Evolutionary conservation across 2,888 invertebrate species (phyloP), one percentile per base, ranked within the genome.

Genomic region (Fabriciana adippe): DNA sequence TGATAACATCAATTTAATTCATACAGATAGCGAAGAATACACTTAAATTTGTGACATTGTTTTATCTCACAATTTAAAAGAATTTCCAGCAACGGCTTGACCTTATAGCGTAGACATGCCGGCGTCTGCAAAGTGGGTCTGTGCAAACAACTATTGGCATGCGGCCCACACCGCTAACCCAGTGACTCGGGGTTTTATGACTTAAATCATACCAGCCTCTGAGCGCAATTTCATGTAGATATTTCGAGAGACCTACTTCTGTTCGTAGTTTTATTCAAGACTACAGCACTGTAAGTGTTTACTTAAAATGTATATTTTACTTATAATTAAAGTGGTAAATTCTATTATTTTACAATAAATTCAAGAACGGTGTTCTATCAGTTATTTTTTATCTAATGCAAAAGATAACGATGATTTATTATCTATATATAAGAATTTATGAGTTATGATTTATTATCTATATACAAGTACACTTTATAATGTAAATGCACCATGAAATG

Each of bases 81-180:
- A 35, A 21, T 41, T 14, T 55, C 59, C 59, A 59, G 59, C 16
- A 59, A 53, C 53, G 26, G 60, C 54, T 57, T 71, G 71, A 71
- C 71, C 71, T 69, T 68, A 69, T 64, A 67, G 60, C 64, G 69
- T 31, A 71, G 71, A 71, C 71, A 62, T 18, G 50, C 55, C 66
- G 71, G 68, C 71, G 71, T 60, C 69, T 41, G 56, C 11, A 53
- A 69, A 67, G 67, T 67, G 61, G 67, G 64, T 62, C 64, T 45
- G 57, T 50, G 64, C 66, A 66, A 71, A 61, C 63, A 68, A 60
- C 51, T 67, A 66, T 73, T 73, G 73, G 73, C 73, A 72, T 35
- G 13, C 64, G 64, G 66, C 69, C 73, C 69, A 47, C 45, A 53
- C 64, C 16, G 53, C 69, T 71, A 68, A 68, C 73, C 71, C 67